phyloP scores from a whole-genome alignment of 37 sponge, comb jelly and placozoan genomes.

The Hexactinellida sp. region DNA sequence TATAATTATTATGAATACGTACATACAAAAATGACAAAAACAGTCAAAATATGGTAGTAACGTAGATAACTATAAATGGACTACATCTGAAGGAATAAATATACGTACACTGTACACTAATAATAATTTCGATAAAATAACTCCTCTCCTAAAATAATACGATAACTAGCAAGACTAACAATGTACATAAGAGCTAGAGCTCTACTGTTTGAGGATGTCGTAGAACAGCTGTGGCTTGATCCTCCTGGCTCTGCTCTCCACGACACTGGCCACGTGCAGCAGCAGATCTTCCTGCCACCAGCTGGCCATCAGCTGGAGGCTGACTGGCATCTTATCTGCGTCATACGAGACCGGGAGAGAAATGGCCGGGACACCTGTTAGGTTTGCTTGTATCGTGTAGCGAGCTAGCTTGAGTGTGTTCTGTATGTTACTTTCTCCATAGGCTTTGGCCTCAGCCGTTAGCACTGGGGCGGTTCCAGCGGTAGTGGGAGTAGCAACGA shows the following conservation, averaged over 20 bases:
- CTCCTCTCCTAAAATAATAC: too few relatives aligned
- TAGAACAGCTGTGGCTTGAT: conserved; percentile 25
- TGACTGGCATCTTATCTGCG: conserved; percentile 48
- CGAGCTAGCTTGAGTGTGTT: conserved; percentile 22
- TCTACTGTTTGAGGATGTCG: conserved; percentile 19
- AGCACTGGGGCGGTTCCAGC: conserved; percentile 37
- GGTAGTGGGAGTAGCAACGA: conserved; percentile 46
- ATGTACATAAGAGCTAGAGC: too few relatives aligned
- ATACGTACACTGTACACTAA: too few relatives aligned
- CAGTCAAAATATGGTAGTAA: too few relatives aligned
- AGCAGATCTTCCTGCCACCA: conserved; percentile 76
- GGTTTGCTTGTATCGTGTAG: conserved; percentile 46
- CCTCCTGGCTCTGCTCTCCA: conserved; percentile 36
- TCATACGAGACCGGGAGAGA: conserved; percentile 35
- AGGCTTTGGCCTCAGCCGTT: conserved; percentile 10
- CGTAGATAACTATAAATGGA: too few relatives aligned
- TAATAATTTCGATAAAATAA: too few relatives aligned
- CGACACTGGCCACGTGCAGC: conserved; percentile 40
- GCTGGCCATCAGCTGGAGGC: conserved; percentile 67
- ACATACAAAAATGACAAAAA: too few relatives aligned
- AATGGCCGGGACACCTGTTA: conserved; percentile 50
- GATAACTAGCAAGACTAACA: too few relatives aligned
- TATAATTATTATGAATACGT: too few relatives aligned
- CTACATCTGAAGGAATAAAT: too few relatives aligned
- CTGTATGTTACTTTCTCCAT: conserved; percentile 27